Conservation (phyloP, 2,888 invertebrate genomes). For the Nomada goodeniana region DNA sequence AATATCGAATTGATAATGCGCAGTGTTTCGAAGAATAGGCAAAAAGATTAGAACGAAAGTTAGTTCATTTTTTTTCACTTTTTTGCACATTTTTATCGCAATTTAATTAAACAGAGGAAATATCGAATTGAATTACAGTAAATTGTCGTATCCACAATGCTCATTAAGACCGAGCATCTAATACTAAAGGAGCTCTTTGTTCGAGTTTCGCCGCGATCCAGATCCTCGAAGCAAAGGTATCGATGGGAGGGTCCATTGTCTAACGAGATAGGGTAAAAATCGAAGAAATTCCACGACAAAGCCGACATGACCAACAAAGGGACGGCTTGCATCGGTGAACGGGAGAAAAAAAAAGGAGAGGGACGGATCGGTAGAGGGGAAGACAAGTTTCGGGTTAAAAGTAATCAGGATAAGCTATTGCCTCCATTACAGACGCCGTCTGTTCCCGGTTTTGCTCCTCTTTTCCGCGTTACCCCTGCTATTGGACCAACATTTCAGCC, state of each 20-base stretch:
- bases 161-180: not conserved
- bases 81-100: too few species aligned
- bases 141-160: too few species aligned
- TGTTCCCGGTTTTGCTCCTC: conserved; percentile 62
- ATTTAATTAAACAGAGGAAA: too few species aligned
- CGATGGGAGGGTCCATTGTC: conserved; percentile 54
- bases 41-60: too few species aligned
- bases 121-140: too few species aligned
- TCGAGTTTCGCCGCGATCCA: not conserved
- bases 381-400: conserved; percentile 75
- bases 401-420: conserved; percentile 79
- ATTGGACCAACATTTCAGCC: conserved; percentile 28
- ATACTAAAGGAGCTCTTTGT: conserved; percentile 1
- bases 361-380: conserved; percentile 28
- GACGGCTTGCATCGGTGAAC: conserved; percentile 54
- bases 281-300: conserved; percentile 52
- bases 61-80: too few species aligned
- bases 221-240: conserved; percentile 32
- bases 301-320: conserved; percentile 47
- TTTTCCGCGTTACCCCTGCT: conserved; percentile 30
- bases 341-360: conserved; percentile 33
- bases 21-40: too few species aligned
- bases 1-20: too few species aligned
- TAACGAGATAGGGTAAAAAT: conserved; percentile 53
- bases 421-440: conserved; percentile 75